Percentiles rank a stretch among this genome's conserved stretches.
Evolutionary conservation across 2,888 invertebrate species (phyloP).

Genomic region (Athrips mouffetella): DNA sequence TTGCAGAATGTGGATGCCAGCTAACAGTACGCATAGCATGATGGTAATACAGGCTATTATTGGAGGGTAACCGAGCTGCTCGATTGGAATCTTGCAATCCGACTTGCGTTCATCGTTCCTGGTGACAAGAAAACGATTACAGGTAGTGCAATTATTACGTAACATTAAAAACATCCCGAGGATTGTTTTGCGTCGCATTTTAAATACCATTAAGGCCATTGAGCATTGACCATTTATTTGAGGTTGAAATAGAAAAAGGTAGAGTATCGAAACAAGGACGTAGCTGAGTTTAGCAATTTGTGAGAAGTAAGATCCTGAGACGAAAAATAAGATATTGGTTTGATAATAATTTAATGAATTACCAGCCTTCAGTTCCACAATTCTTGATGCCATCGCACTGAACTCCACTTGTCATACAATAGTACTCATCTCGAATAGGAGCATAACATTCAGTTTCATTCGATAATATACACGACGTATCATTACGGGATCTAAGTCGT

Average conservation of each 20-base stretch:
- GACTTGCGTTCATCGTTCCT: slow-evolving; percentile 24
- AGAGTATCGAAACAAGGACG: too few relatives aligned
- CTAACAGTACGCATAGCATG: slow-evolving; percentile 42
- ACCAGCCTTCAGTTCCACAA: slow-evolving; percentile 65
- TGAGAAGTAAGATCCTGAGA: too few relatives aligned
- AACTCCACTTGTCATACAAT: slow-evolving; percentile 61
- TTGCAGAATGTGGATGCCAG: slow-evolving; percentile 45
- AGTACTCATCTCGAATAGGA: slow-evolving; percentile 31
- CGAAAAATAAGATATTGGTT: too few relatives aligned
- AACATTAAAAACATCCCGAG: too few relatives aligned
- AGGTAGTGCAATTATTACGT: too few relatives aligned
- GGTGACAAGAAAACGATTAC: too few relatives aligned
- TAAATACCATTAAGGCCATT: too few relatives aligned
- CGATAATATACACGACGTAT: slow-evolving; percentile 10
- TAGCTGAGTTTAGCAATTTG: too few relatives aligned
- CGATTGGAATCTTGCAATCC: slow-evolving; percentile 12
- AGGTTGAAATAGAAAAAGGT: too few relatives aligned
- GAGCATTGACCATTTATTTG: too few relatives aligned
- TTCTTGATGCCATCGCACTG: slow-evolving; percentile 69
- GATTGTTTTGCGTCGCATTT: too few relatives aligned
- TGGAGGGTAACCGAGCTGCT: slow-evolving; percentile 5
- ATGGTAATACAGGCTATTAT: slow-evolving; percentile 6
- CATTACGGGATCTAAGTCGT: slow-evolving; percentile 27
- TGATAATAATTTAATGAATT: not conserved
- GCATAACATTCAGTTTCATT: slow-evolving; percentile 49